phyloP scores from a whole-genome alignment of 2,113 vertebrate species.

The Osmerus mordax region DNA sequence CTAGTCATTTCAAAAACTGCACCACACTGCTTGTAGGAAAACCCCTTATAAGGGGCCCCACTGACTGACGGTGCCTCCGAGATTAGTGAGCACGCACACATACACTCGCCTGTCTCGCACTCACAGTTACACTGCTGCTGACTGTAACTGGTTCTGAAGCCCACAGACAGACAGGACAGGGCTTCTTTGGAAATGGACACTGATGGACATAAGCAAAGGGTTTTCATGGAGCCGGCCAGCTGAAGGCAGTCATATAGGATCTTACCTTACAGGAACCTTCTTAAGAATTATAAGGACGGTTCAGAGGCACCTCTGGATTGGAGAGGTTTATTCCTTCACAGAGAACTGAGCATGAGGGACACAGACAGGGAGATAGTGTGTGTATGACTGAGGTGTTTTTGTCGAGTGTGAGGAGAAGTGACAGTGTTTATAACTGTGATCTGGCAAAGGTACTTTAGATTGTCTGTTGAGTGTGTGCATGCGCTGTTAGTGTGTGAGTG shows the following conservation, averaged over 20 bases:
- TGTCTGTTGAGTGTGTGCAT: not conserved
- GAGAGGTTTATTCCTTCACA: not conserved
- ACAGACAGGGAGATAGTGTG: not conserved
- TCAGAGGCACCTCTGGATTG: not conserved
- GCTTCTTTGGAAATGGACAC: not conserved
- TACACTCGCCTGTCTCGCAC: slow-evolving; percentile 18
- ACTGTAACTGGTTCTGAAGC: slow-evolving; percentile 38
- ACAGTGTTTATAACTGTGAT: not conserved
- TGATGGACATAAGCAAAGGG: not conserved
- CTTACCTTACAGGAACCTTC: not conserved
- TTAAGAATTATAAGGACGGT: not conserved
- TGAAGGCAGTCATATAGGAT: too few relatives aligned
- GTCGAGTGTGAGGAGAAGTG: not conserved
- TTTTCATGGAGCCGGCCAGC: not conserved
- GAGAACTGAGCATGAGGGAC: not conserved
- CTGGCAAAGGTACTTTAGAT: not conserved
- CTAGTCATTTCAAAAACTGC: not conserved
- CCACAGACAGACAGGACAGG: not conserved
- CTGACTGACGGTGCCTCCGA: slow-evolving; percentile 35
- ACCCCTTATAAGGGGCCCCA: slow-evolving; percentile 35
- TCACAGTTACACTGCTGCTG: slow-evolving; percentile 23
- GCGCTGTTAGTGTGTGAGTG: not conserved
- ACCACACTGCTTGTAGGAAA: slow-evolving; percentile 24
- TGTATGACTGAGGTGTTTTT: not conserved
- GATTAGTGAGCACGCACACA: slow-evolving; percentile 30